A percentile compares a stretch with the other conserved stretches of the same genome.
Evolutionary conservation across 1,140 invertebrate species (phyloP).

Genomic region (Drosophila trapezifrons): DNA sequence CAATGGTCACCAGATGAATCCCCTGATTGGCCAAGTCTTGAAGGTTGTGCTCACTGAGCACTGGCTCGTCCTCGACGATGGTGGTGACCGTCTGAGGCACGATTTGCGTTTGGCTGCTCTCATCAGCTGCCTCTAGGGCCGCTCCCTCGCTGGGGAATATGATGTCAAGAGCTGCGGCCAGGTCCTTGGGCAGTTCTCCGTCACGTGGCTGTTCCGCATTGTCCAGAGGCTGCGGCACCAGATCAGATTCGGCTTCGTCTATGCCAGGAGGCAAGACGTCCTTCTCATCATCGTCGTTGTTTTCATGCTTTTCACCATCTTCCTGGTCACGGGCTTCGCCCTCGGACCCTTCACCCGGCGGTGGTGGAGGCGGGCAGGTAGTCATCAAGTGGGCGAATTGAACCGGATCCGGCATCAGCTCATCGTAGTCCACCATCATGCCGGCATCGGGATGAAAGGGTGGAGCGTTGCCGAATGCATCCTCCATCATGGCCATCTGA

Average conservation of each 20-base stretch:
- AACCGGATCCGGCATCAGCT: conserved; percentile 83
- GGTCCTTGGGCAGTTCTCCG: conserved; percentile 86
- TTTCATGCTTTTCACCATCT: conserved; percentile 14
- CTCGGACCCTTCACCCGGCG: conserved; percentile 48
- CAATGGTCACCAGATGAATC: conserved; percentile 75
- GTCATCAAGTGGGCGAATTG: conserved; percentile 82
- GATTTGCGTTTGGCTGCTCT: conserved; percentile 18
- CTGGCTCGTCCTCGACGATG: conserved; percentile 66
- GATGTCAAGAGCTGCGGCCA: conserved; percentile 89
- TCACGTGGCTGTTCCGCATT: conserved; percentile 39
- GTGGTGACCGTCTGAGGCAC: conserved; percentile 66
- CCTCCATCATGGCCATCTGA: conserved; percentile 83
- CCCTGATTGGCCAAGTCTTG: conserved; percentile 77
- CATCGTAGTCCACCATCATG: conserved; percentile 83
- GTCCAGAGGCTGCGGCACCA: conserved; percentile 63
- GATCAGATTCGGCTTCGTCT: conserved; percentile 74
- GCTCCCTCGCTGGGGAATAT: conserved; percentile 86
- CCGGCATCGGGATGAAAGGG: conserved; percentile 80
- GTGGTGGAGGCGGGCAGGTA: conserved; percentile 75
- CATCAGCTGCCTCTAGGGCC: conserved; percentile 32
- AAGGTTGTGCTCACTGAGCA: conserved; percentile 63
- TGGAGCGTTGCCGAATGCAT: conserved; percentile 78
- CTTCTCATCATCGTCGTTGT: conserved; percentile 41
- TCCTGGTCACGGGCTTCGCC: conserved; percentile 14
- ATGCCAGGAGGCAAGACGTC: conserved; percentile 80